phyloP scores from a whole-genome alignment of 2,113 vertebrate genomes.

The Aepyceros melampus region DNA sequence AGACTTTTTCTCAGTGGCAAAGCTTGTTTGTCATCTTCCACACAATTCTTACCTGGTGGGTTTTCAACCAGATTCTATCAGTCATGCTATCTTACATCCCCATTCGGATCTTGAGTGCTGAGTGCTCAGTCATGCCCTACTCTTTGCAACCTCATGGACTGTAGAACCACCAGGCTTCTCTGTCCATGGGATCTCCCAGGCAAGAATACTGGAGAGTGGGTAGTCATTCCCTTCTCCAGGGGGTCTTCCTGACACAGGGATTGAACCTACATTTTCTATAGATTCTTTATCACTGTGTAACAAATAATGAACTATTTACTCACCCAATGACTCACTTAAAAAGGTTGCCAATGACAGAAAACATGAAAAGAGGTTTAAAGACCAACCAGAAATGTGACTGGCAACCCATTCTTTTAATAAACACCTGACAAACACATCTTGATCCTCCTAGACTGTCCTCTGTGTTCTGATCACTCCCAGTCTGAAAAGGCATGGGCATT shows the following conservation, averaged over 20 bases:
- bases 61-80: neutral
- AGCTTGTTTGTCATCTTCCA: neutral
- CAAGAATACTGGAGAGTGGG: neutral
- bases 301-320: neutral
- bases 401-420: constrained; percentile 31
- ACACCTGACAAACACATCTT: neutral
- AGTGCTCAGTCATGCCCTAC: neutral
- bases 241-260: neutral
- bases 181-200: neutral
- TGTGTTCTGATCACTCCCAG: neutral
- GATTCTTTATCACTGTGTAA: neutral
- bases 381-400: neutral
- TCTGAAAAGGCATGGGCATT: constrained; percentile 43
- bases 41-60: too few relatives aligned
- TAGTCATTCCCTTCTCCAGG: neutral
- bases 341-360: constrained; percentile 32
- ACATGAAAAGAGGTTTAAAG: neutral
- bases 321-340: constrained; percentile 3
- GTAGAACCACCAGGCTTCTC: neutral
- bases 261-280: neutral
- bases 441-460: neutral
- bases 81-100: neutral
- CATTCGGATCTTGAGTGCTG: neutral
- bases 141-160: neutral
- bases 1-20: neutral